These are phyloP conservation scores for Monarcha castaneiventris DNA, from an alignment of 2,113 vertebrate genomes.

Conservation along the genomic window DNA sequence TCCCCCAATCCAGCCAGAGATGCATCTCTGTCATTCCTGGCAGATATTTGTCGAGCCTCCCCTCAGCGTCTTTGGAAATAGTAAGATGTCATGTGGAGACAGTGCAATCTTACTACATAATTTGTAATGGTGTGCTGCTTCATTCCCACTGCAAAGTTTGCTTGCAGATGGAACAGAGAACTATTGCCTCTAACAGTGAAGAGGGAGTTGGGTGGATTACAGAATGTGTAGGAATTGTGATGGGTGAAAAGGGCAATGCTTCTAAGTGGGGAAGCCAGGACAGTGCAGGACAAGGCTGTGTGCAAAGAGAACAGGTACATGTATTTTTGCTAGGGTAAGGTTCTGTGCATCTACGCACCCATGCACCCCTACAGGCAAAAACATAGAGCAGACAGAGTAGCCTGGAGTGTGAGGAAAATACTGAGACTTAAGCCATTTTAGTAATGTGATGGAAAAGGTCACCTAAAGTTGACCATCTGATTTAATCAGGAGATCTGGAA, in stretches of 20 bases:
- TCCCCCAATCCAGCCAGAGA: background rate
- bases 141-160: background rate
- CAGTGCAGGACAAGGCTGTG: background rate
- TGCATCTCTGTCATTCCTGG: background rate
- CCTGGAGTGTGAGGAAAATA: background rate
- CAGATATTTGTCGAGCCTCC: background rate
- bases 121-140: background rate
- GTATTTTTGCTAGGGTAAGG: background rate
- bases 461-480: background rate
- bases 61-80: background rate
- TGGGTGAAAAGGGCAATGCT: background rate
- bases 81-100: background rate
- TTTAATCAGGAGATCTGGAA: background rate
- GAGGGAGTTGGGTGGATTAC: no score
- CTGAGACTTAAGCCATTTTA: background rate
- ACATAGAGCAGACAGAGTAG: background rate
- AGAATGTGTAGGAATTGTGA: background rate
- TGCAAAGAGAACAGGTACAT: accelerated
- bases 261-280: background rate
- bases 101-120: background rate
- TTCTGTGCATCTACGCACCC: background rate
- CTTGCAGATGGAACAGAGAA: background rate
- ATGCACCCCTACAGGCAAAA: background rate
- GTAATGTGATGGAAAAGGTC: background rate
- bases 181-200: background rate